Conservation (phyloP, 1,140 invertebrate species). For the Tetramorium simillimum region DNA sequence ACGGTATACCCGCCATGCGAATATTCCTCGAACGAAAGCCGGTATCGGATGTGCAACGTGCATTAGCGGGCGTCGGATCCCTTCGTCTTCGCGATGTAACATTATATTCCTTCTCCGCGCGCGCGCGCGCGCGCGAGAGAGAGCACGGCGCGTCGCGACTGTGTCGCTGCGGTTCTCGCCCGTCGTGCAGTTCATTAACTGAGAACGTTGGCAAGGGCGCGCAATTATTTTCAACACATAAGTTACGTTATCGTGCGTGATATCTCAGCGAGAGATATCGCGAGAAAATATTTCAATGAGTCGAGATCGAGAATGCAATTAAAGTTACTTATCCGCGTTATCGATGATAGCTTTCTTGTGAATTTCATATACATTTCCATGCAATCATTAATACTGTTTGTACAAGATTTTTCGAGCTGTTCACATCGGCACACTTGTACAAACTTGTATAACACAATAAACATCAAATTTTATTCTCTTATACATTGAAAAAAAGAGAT, state of each 20-base stretch:
- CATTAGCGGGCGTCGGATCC: conserved; percentile 65
- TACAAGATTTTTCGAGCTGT: not conserved
- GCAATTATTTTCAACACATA: not conserved
- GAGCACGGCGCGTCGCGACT: not conserved
- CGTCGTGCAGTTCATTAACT: conserved; percentile 23
- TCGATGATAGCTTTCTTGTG: not conserved
- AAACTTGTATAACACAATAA: too few relatives aligned
- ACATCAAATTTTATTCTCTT: not conserved
- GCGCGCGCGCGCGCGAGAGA: not conserved
- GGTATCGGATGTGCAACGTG: conserved; percentile 69
- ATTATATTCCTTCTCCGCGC: conserved; percentile 50
- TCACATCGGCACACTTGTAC: not conserved
- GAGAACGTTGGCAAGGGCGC: not conserved
- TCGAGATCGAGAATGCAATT: not conserved
- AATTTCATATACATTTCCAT: not conserved
- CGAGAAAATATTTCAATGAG: not conserved
- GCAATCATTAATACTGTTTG: not conserved
- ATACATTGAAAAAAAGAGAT: too few relatives aligned
- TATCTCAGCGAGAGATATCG: not conserved
- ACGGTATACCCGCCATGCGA: conserved; percentile 66
- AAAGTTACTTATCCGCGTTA: not conserved
- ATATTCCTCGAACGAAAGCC: conserved; percentile 65
- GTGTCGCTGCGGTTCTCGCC: not conserved
- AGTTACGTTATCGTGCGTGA: conserved; percentile 1
- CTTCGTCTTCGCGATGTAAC: conserved; percentile 64